Conservation (phyloP, 1,140 invertebrate genomes). For the Chironomus striatipennis region DNA sequence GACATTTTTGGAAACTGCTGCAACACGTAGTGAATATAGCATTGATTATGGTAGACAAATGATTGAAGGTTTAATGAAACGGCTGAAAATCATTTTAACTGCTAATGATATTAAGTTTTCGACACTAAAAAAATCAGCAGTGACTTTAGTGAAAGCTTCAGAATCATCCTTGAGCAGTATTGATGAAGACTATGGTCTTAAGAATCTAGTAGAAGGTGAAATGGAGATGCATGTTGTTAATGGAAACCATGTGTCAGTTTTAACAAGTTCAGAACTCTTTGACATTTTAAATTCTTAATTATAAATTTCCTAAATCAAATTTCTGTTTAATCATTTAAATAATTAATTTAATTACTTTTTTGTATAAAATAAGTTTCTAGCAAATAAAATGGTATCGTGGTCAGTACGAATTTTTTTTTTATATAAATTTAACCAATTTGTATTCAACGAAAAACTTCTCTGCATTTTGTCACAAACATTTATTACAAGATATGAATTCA, state of each 20-base stretch:
- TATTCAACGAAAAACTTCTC: too few relatives aligned
- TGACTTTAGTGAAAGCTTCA: slow-evolving; percentile 54
- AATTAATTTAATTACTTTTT: too few relatives aligned
- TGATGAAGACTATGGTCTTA: slow-evolving; percentile 56
- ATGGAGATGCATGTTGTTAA: slow-evolving; percentile 49
- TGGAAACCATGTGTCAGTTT: slow-evolving; percentile 60
- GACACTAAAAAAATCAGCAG: slow-evolving; percentile 44
- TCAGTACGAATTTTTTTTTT: too few relatives aligned
- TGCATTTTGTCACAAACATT: too few relatives aligned
- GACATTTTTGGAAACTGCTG: slow-evolving; percentile 32
- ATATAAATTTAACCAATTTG: too few relatives aligned
- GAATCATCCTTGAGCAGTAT: slow-evolving; percentile 41
- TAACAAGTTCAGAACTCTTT: slow-evolving; percentile 51
- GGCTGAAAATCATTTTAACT: slow-evolving; percentile 46
- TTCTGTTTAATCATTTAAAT: too few relatives aligned
- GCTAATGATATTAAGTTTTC: slow-evolving; percentile 41
- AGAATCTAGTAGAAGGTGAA: slow-evolving; percentile 42
- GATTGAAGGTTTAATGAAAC: slow-evolving; percentile 43
- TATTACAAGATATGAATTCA: too few relatives aligned
- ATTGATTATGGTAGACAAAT: slow-evolving; percentile 43
- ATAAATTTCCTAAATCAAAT: not conserved
- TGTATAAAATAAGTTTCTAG: too few relatives aligned
- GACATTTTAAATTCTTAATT: not conserved
- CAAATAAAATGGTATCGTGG: too few relatives aligned
- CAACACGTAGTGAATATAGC: slow-evolving; percentile 41